phyloP scores from a whole-genome alignment of 2,888 invertebrate genomes.

The Heteromyza rotundicornis region DNA sequence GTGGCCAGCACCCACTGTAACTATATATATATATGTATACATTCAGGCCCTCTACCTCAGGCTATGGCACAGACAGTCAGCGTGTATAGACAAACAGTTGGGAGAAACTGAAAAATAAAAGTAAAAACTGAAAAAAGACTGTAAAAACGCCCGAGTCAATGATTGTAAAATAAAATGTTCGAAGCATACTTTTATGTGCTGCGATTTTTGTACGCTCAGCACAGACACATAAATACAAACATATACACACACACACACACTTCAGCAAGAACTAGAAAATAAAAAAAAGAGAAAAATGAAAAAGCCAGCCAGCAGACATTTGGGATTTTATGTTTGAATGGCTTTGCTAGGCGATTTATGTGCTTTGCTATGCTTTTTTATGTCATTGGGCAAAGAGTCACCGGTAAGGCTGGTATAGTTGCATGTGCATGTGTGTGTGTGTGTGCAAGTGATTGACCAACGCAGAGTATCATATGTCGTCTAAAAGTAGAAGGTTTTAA shows the following conservation, averaged over 20 bases:
- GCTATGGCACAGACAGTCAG: too few relatives aligned
- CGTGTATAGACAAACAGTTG: constrained; percentile 15
- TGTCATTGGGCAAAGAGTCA: too few relatives aligned
- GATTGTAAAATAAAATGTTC: background rate
- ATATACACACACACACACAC: background rate
- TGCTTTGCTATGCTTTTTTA: constrained; percentile 20
- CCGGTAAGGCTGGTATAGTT: too few relatives aligned
- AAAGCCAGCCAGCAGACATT: constrained; percentile 42
- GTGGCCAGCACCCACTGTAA: too few relatives aligned
- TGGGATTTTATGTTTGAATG: constrained; percentile 27
- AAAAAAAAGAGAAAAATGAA: constrained; percentile 8
- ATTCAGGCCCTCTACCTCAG: too few relatives aligned
- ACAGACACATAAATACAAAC: background rate
- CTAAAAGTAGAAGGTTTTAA: too few relatives aligned
- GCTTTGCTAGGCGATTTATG: constrained; percentile 40
- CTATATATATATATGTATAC: too few relatives aligned
- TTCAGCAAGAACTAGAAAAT: background rate
- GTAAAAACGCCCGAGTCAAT: background rate
- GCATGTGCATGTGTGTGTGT: too few relatives aligned
- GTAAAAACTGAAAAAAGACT: background rate
- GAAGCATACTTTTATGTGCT: constrained; percentile 45
- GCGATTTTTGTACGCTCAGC: constrained; percentile 33
- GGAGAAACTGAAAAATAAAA: background rate
- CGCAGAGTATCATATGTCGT: too few relatives aligned
- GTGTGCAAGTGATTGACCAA: too few relatives aligned